phyloP scores from a whole-genome alignment of 2,888 invertebrate species.

The Clistopyga incitator region DNA sequence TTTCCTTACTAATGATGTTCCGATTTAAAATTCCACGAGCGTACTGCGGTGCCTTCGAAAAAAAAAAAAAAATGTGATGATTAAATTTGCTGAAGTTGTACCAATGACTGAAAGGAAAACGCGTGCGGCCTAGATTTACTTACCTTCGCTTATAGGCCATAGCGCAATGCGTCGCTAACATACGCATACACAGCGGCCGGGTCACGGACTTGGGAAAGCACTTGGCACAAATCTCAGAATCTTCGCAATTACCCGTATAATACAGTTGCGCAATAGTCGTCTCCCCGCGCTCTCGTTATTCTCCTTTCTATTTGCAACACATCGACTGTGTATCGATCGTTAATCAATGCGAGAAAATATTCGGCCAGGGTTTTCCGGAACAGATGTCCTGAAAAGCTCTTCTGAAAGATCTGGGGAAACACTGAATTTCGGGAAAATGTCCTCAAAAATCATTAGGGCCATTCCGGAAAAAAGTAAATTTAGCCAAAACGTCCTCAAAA shows the following conservation, averaged over 20 bases:
- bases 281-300: conserved; percentile 1
- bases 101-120: conserved; percentile 3
- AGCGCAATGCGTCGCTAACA: conserved; percentile 52
- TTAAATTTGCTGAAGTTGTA: neutral
- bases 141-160: conserved; percentile 34
- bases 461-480: too few relatives aligned
- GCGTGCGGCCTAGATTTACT: conserved; percentile 38
- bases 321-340: conserved; percentile 9
- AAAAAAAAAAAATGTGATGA: neutral
- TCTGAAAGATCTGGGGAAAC: too few relatives aligned
- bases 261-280: conserved; percentile 31
- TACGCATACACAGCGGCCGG: conserved; percentile 46
- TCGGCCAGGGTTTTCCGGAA: too few relatives aligned
- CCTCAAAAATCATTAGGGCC: too few relatives aligned
- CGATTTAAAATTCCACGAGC: too few relatives aligned
- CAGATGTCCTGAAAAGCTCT: too few relatives aligned
- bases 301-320: conserved; percentile 9
- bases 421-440: too few relatives aligned
- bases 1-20: too few relatives aligned
- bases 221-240: conserved; percentile 67
- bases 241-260: conserved; percentile 56
- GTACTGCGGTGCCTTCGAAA: neutral
- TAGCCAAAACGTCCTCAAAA: too few relatives aligned
- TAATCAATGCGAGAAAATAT: neutral
- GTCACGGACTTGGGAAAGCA: conserved; percentile 67